Evolutionary conservation across 2,797 vertebrate species (phyloP).

Genomic region (Myotis planiceps): DNA sequence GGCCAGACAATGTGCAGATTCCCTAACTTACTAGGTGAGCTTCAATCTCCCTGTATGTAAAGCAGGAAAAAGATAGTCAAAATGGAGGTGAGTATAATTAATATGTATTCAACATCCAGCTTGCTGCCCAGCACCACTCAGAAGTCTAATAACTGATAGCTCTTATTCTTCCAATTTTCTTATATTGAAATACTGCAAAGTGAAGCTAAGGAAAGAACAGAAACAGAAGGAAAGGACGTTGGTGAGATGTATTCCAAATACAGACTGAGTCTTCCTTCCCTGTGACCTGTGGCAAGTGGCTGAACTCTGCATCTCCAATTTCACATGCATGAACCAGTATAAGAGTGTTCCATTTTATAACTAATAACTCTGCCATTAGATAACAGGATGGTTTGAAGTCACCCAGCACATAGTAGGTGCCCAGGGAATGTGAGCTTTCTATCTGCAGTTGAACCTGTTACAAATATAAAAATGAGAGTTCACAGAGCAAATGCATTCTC

Average conservation of each 20-base stretch:
- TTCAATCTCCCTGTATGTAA: not conserved
- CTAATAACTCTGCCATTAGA: not conserved
- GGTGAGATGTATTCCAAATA: not conserved
- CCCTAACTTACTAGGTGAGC: no score
- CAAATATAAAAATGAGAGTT: not conserved
- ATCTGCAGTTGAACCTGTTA: not conserved
- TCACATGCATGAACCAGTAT: not conserved
- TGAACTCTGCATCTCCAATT: not conserved
- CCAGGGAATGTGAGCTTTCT: not conserved
- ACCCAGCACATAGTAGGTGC: not conserved
- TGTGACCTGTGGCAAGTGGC: no score
- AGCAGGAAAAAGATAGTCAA: not conserved
- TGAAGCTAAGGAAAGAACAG: not conserved
- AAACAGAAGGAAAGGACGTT: not conserved
- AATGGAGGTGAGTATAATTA: not conserved
- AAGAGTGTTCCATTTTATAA: not conserved
- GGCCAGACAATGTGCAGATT: not conserved
- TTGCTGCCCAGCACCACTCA: not conserved
- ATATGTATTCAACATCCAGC: not conserved
- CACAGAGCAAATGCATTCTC: not conserved
- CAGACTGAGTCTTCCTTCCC: not conserved
- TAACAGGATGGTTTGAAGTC: not conserved
- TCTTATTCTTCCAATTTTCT: not conserved
- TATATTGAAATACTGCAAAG: not conserved
- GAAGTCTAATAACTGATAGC: not conserved